Evolutionary conservation across 2,888 invertebrate species (phyloP).

Genomic region (Eupithecia vulgata): DNA sequence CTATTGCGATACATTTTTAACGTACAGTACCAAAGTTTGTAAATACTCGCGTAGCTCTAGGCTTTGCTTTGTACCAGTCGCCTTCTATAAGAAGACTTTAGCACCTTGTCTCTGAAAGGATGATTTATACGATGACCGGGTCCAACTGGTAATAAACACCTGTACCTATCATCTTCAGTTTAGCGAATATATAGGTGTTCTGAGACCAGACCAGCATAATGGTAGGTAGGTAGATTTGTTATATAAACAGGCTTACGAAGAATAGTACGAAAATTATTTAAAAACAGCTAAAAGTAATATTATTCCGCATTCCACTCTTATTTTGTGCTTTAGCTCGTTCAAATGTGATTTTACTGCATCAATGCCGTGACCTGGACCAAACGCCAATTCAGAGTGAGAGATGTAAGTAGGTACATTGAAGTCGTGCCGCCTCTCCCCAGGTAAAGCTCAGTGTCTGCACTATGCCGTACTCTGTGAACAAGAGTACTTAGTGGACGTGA

Average conservation of each 20-base stretch:
- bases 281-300: neutral
- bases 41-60: neutral
- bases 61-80: neutral
- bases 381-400: neutral
- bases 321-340: neutral
- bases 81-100: neutral
- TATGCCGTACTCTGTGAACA: neutral
- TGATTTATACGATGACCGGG: neutral
- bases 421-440: neutral
- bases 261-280: neutral
- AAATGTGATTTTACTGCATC: neutral
- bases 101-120: neutral
- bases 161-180: neutral
- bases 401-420: neutral
- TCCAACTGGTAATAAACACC: neutral
- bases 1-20: neutral
- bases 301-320: neutral
- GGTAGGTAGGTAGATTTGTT: too few relatives aligned
- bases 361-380: too few relatives aligned
- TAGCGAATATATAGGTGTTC: neutral
- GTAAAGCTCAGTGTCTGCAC: neutral
- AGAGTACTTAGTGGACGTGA: neutral
- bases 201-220: too few relatives aligned
- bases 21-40: neutral
- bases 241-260: too few relatives aligned